Percentiles rank a stretch among this genome's conserved stretches.
Evolutionary conservation across 2,888 invertebrate genomes (phyloP).

Genomic region (Meganola albula): DNA sequence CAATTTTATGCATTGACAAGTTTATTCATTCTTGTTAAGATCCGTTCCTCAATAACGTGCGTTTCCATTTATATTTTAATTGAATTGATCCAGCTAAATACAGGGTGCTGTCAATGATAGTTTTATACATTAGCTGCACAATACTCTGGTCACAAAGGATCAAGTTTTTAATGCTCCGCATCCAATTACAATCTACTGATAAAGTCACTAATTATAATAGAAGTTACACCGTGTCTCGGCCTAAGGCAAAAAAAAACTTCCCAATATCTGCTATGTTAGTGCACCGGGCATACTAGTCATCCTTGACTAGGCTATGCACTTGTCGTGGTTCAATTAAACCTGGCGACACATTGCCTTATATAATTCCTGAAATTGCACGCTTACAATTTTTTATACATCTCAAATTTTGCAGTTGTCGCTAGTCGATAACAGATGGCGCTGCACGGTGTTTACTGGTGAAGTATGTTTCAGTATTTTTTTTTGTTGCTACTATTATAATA

Average conservation of each 20-base stretch:
- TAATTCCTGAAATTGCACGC: constrained; percentile 51
- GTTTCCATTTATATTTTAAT: constrained; percentile 11
- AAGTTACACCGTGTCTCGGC: constrained; percentile 35
- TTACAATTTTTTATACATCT: constrained; percentile 24
- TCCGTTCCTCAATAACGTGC: no score
- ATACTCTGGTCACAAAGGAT: constrained; percentile 37
- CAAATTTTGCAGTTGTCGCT: constrained; percentile 31
- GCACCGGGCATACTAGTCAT: constrained; percentile 62
- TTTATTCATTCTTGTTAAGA: no score
- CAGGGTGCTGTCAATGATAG: no score
- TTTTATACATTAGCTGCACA: no score
- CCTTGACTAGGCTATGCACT: constrained; percentile 63
- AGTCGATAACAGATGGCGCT: constrained; percentile 66
- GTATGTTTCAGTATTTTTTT: constrained; percentile 17
- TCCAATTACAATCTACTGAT: constrained; percentile 61
- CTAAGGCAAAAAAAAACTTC: constrained; percentile 47
- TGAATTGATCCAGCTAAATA: constrained; percentile 10
- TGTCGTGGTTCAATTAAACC: constrained; percentile 68
- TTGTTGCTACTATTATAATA: constrained; percentile 14
- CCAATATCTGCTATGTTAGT: constrained; percentile 49
- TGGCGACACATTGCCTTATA: constrained; percentile 66
- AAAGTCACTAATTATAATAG: constrained; percentile 65
- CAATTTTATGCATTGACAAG: no score
- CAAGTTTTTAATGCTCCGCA: constrained; percentile 39
- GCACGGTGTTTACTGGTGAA: constrained; percentile 14